Base-by-base conservation (phyloP, 1,140 invertebrate species). In the Dufourea novaeangliae region DNA sequence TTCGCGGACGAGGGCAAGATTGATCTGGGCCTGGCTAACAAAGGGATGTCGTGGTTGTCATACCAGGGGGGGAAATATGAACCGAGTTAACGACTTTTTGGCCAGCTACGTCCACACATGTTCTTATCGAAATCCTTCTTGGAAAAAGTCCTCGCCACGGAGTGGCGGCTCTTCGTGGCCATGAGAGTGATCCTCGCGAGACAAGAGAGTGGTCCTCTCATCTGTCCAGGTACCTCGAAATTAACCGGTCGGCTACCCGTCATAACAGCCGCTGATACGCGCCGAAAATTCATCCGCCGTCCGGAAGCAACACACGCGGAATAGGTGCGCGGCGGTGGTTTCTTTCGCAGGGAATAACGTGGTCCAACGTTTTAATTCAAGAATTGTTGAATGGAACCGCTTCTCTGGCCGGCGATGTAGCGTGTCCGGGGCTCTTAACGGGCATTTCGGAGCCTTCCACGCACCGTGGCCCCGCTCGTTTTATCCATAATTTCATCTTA, bases 401-500 rank as follows among this genome's bases (percentile, higher is more conserved):
- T 46, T 12, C 62, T 67, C 46, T 52, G 54, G 83, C 75, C 79
- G 29, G 20, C 17, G 20, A 50, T 3, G 34, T 37, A 0, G 57
- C 79, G 34, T 68, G 74, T 64, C 56, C 34, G 39, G 27, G 52
- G 12, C 34, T 46, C 69, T 83, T 83, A 83, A 83, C 82, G 70
- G 71, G 59, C 64, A 25, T 59, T 70, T 72, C 59, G 61, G 39
- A 27, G 50, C n/a, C 32, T 67, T 63, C 68, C 50, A 68, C 71
- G 62, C 41, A 69, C 56, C 63, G 44, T 50, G 77, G 50, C 32
- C 46, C 57, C n/a, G 74, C 76, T 82, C n/a, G n/a, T n/a, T 89
- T 90, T 90, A 90, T 91, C 86, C 89, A 85, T 88, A 89, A 91
- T 90, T 90, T 89, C 81, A 89, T 90, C 90, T 90, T 90, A 89